These are phyloP conservation scores for Megastigmus dorsalis DNA, from an alignment of 2,888 invertebrate species.

Conservation along the genomic window DNA sequence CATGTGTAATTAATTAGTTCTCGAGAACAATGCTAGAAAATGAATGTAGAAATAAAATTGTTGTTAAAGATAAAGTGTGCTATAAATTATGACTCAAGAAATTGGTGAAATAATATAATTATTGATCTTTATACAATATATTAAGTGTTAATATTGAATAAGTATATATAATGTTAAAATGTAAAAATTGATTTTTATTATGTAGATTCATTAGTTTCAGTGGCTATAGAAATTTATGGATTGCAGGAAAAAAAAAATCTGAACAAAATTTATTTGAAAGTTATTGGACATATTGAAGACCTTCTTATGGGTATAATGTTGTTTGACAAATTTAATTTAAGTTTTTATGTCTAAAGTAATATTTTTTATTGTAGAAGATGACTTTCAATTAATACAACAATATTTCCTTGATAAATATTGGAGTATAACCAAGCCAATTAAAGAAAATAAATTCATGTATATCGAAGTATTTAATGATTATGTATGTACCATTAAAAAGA, in stretches of 20 bases:
- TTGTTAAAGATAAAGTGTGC: too few species aligned
- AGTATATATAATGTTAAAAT: too few species aligned
- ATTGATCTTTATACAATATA: too few species aligned
- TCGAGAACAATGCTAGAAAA: too few species aligned
- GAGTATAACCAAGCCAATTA: constrained; percentile 79
- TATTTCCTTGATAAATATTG: constrained; percentile 82
- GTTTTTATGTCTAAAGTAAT: constrained; percentile 1
- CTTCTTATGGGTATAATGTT: constrained; percentile 79
- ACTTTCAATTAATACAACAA: constrained; percentile 77
- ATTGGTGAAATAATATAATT: too few species aligned
- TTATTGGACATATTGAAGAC: constrained; percentile 84
- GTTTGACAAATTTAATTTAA: not conserved
- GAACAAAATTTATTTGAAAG: constrained; percentile 76
- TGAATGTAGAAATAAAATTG: too few species aligned
- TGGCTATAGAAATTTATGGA: constrained; percentile 26
- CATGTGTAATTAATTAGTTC: too few species aligned
- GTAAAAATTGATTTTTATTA: not conserved
- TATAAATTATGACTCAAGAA: too few species aligned
- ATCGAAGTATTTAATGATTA: constrained; percentile 84
- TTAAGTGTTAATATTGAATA: too few species aligned
- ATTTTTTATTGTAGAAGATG: constrained; percentile 72
- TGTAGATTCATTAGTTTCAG: constrained; percentile 31
- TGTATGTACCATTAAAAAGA: constrained; percentile 62
- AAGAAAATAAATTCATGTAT: constrained; percentile 85
- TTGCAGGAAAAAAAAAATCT: constrained; percentile 1